Evolutionary conservation across 2,888 invertebrate species (phyloP), one percentile per base, ranked within the genome.

Genomic region (Macaria notata): DNA sequence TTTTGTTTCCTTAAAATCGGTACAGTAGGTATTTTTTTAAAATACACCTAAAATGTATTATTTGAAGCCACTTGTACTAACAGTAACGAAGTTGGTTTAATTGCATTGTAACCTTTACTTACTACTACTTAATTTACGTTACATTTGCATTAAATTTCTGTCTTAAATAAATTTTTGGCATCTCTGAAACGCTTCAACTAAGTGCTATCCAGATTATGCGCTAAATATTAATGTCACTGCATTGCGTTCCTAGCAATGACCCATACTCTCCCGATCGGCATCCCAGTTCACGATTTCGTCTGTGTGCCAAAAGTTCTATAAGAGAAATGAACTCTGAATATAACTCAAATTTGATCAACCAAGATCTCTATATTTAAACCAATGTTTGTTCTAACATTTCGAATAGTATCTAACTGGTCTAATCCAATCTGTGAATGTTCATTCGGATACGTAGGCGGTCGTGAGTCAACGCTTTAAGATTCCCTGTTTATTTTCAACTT

Each of bases 241-340:
- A 54, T 47, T 48, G 47, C 54, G 43, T 36, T 47, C 43, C 43
- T 54, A 4, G 36, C 42, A 43, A 36, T 43, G 54, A 36, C 42
- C 45, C 33, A 3, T 45, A 49, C 31, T 9, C 45, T 54, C 39
- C 33, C 5, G 7, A 36, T 50, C 9, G 47, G 38, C 36, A 41
- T 36, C 33, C 19, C 19, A 19, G 33, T 36, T 36, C 33, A 46
- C 51, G 54, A 59, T 65, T 63, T 71, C 71, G 75, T 68, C 59
- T 9, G 52, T 49, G 51, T 64, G 72, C 69, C 73, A 75, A 69
- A 69, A 57, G 64, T 64, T 69, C 66, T 54, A 69, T 68, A 65
- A 64, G 63, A 62, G 66, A 60, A 69, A 61, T 48, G 29, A 30
- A 31, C 8, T 7, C 30, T 29, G 46, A 7, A 45, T 31, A 41